These are phyloP conservation scores for Aurelia sp. DNA, from an alignment of 30 jellyfish, hydroid and myxozoan species.

Conservation along the genomic window DNA sequence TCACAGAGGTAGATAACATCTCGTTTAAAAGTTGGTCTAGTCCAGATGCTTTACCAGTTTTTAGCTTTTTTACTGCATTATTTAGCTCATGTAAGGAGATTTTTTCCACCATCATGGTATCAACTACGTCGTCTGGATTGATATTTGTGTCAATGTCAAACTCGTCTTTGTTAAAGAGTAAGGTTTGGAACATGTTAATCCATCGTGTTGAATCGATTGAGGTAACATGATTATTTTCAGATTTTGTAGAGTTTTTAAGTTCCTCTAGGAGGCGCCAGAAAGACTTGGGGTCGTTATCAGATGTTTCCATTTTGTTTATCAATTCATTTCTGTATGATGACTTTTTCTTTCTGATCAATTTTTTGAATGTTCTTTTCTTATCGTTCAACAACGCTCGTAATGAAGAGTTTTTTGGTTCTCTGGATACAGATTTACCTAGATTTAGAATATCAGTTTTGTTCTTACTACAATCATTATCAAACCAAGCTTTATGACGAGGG, in stretches of 20 bases:
- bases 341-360: background rate
- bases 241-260: background rate
- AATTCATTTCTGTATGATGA: too few relatives aligned
- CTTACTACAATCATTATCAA: background rate
- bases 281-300: conserved; percentile 1
- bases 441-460: background rate
- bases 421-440: background rate
- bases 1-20: conserved; percentile 2
- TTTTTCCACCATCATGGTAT: background rate
- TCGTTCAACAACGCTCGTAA: background rate
- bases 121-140: conserved; percentile 13
- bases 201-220: conserved; percentile 8
- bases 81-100: background rate
- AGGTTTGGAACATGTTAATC: background rate
- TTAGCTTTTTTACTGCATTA: conserved; percentile 7
- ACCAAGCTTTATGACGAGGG: conserved; percentile 2
- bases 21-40: background rate
- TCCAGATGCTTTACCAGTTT: conserved; percentile 5
- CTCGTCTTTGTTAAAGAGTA: background rate
- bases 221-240: background rate
- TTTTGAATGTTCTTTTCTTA: background rate
- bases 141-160: background rate
- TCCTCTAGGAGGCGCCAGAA: conserved; percentile 4
- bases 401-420: conserved; percentile 5
- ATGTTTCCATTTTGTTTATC: too few relatives aligned